Evolutionary conservation across 1,140 invertebrate genomes (phyloP).

Genomic region (Diuraphis noxia): DNA sequence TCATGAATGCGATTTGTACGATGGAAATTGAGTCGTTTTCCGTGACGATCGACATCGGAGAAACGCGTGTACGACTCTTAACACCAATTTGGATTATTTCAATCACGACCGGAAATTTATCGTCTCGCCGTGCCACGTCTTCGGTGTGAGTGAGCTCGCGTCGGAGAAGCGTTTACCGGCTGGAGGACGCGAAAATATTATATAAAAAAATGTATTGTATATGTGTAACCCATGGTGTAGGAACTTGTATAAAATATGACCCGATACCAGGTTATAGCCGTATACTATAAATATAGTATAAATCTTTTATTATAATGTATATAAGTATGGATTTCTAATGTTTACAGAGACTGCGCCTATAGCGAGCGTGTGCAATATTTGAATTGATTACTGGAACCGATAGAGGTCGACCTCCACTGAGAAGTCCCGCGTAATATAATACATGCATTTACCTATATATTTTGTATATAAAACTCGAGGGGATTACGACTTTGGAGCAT

Average conservation of each 20-base stretch:
- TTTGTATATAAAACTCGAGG: slow-evolving; percentile 11
- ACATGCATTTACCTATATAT: neutral
- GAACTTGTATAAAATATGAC: neutral
- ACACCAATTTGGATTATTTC: neutral
- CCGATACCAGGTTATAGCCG: neutral
- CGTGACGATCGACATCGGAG: neutral
- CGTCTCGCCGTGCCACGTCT: neutral
- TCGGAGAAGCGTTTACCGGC: neutral
- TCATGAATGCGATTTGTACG: neutral
- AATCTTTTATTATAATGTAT: neutral
- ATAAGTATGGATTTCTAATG: neutral
- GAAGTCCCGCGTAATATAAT: neutral
- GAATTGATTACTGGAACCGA: slow-evolving; percentile 6
- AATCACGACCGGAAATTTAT: neutral
- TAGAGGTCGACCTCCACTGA: neutral
- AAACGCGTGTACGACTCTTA: neutral
- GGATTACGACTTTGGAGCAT: neutral
- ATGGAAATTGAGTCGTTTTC: neutral
- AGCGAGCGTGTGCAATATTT: neutral
- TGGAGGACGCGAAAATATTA: neutral
- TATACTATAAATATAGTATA: too few relatives aligned
- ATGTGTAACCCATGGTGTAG: neutral
- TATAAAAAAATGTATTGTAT: neutral
- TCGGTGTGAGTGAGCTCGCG: neutral
- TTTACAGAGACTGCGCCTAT: neutral